These are phyloP conservation scores for Coronaproctus castanopsis DNA, from an alignment of 2,888 invertebrate species.

Conservation along the genomic window DNA sequence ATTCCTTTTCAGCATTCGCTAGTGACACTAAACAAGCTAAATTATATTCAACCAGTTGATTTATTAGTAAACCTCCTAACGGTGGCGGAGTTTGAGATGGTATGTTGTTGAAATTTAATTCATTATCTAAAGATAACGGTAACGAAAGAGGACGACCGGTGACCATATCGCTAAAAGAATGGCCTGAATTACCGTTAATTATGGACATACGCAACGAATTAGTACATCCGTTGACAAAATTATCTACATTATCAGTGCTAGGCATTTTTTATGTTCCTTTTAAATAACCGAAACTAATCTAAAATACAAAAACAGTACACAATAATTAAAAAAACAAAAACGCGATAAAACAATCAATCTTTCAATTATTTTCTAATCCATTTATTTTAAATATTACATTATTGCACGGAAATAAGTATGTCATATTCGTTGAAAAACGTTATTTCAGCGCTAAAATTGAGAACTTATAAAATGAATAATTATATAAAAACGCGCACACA, in stretches of 20 bases:
- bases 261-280: not conserved
- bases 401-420: no score
- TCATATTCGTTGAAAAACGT: no score
- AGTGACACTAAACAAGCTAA: constrained; percentile 63
- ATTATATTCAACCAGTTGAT: constrained; percentile 70
- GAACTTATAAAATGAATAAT: no score
- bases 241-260: not conserved
- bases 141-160: constrained; percentile 48
- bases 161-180: constrained; percentile 29
- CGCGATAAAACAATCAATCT: no score
- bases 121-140: constrained; percentile 60
- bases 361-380: no score
- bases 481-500: no score
- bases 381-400: no score
- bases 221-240: not conserved
- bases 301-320: no score
- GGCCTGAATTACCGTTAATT: constrained; percentile 5
- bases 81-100: constrained; percentile 22
- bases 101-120: constrained; percentile 29
- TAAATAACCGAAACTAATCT: not conserved
- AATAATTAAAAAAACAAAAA: no score
- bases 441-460: no score
- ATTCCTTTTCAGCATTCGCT: constrained; percentile 45
- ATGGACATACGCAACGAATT: constrained; percentile 8
- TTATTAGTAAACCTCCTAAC: constrained; percentile 32